Evolutionary conservation across 2,113 vertebrate genomes (phyloP).

Genomic region (Podarcis raffonei): DNA sequence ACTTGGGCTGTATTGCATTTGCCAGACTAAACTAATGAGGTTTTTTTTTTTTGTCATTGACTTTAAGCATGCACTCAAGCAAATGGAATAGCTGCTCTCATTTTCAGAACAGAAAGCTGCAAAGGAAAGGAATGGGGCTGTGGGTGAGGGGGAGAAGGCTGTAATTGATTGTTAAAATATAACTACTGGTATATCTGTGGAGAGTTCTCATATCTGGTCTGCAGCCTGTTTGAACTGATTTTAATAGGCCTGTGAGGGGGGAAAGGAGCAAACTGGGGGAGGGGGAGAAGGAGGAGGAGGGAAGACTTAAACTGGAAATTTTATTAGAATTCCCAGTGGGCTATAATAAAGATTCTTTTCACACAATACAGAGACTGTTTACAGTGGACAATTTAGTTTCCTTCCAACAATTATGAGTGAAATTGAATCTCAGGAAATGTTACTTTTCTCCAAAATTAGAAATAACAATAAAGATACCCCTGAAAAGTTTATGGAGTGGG

Average conservation of each 20-base stretch:
- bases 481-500: constrained; percentile 75
- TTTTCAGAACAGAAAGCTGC: constrained; percentile 68
- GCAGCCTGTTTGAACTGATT: constrained; percentile 62
- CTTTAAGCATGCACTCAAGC: constrained; percentile 46
- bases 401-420: constrained; percentile 99
- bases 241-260: constrained; percentile 44
- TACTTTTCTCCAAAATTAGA: constrained; percentile 90
- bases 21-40: constrained; percentile 73
- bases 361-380: constrained; percentile 90
- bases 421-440: constrained; percentile 99
- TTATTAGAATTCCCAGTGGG: constrained; percentile 69
- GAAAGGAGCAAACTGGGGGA: constrained; percentile 39
- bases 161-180: constrained; percentile 70
- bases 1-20: constrained; percentile 64
- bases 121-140: constrained; percentile 20
- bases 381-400: constrained; percentile 93
- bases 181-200: constrained; percentile 40
- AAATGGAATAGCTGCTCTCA: constrained; percentile 62
- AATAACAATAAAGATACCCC: constrained; percentile 89
- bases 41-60: constrained; percentile 55
- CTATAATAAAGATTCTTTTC: constrained; percentile 77
- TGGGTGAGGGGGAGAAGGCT: constrained; percentile 31
- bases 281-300: constrained; percentile 15
- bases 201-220: constrained; percentile 48
- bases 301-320: constrained; percentile 57